phyloP scores from a whole-genome alignment of 2,888 invertebrate species.

The Oscheius sp. region DNA sequence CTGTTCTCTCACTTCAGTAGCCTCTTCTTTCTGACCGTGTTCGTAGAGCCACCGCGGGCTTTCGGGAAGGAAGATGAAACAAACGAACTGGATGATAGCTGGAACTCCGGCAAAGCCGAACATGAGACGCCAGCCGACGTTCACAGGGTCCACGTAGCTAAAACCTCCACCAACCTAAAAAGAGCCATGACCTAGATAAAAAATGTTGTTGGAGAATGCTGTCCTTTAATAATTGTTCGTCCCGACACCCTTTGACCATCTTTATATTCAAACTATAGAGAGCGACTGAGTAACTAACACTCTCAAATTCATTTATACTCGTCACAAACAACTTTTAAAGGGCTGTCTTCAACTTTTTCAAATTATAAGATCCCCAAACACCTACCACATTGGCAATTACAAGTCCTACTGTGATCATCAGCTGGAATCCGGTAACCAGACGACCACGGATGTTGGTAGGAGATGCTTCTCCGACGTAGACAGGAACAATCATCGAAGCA shows the following conservation, averaged over 20 bases:
- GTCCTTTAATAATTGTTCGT: too few species aligned
- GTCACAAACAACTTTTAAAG: too few species aligned
- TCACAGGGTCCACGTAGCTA: constrained; percentile 73
- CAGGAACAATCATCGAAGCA: constrained; percentile 76
- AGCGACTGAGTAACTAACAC: too few species aligned
- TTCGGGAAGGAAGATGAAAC: constrained; percentile 77
- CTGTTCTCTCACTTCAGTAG: constrained; percentile 28
- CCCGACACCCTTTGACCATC: too few species aligned
- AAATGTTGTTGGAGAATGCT: too few species aligned
- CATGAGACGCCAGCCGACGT: constrained; percentile 77
- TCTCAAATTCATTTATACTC: too few species aligned
- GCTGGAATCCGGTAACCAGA: constrained; percentile 76
- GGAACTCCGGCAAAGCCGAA: constrained; percentile 75
- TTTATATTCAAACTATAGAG: too few species aligned
- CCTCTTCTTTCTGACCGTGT: constrained; percentile 43
- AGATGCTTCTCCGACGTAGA: constrained; percentile 78
- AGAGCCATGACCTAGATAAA: not conserved
- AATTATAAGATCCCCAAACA: constrained; percentile 59
- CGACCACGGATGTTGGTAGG: constrained; percentile 76
- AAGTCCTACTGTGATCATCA: constrained; percentile 78
- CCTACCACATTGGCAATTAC: constrained; percentile 74
- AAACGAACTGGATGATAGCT: constrained; percentile 76
- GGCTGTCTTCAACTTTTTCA: too few species aligned
- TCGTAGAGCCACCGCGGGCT: constrained; percentile 74
- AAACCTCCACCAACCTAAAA: constrained; percentile 75